Base-by-base conservation (phyloP, 2,113 vertebrate species). In the Oophaga pumilio region DNA sequence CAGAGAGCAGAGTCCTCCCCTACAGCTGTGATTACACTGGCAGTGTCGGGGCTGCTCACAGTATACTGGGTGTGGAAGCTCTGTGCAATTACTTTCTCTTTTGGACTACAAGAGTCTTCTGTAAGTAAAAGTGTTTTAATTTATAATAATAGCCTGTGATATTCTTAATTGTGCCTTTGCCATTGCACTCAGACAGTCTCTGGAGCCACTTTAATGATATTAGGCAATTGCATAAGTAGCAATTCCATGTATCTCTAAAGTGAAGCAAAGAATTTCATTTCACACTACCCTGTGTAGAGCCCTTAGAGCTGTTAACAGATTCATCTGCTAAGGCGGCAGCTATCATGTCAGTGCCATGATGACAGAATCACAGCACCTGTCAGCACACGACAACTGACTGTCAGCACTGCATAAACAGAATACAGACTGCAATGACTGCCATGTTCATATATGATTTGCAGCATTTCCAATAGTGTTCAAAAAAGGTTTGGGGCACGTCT, bases 1-100 rank as follows among this genome's bases (percentile, higher is more conserved):
- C 68, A 53, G 50, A 62, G 78, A 59, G 78, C 85, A 87, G 64
- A 87, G 86, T 87, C 78, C 86, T 87, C 80, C 68, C 66, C 68
- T 82, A 20, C 78, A 81, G 78, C 78, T 86, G 78, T 24, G 78
- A 82, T 87, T 52, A 62, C 64, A 15, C 74, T 85, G 84, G 73
- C 84, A n/a, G 43, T 56, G 85, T 56, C 85, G 24, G 62, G n/a
- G 60, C 73, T 43, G 77, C 26, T 66, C 24, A 86, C 49, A 76
- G n/a, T 76, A n/a, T 50, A n/a, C 43, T 80, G 86, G 86, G 78
- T 82, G 86, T 79, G 85, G 57, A 53, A 20, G 62, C 52, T 60
- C 8, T 24, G 24, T 49, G 20, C 77, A 28, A 71, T 68, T 26
- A 80, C 76, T 82, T 87, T 82, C 66, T 82, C 62, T 86, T 79